Conservation (phyloP, 2,797 vertebrate species). For the Pampus argenteus region DNA sequence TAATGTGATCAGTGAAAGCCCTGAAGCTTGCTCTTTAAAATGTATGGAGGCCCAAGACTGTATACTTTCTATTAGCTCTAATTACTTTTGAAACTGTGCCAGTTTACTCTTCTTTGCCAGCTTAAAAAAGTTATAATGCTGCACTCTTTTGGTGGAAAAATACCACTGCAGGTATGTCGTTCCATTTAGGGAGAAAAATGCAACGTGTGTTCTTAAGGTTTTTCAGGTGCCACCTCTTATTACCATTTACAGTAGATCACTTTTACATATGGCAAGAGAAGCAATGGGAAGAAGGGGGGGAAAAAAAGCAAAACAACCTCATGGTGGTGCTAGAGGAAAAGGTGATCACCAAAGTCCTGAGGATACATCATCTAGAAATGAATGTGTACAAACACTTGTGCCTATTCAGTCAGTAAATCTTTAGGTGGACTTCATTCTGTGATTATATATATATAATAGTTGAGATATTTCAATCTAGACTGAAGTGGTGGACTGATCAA, state of each 20-base stretch:
- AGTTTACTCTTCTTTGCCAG: not conserved
- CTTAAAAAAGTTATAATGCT: not conserved
- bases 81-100: not conserved
- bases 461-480: too few relatives aligned
- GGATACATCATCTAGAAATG: too few relatives aligned
- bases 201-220: not conserved
- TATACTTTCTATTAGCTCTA: not conserved
- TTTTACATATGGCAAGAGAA: not conserved
- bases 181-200: too few relatives aligned
- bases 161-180: not conserved
- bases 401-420: too few relatives aligned
- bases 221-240: not conserved
- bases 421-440: too few relatives aligned
- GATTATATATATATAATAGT: too few relatives aligned
- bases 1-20: not conserved
- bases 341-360: too few relatives aligned
- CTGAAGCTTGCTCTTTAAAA: not conserved
- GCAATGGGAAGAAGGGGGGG: too few relatives aligned
- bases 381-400: too few relatives aligned
- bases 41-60: not conserved
- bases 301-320: not conserved
- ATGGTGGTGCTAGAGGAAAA: too few relatives aligned
- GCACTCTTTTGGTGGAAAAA: constrained; percentile 25
- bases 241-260: not conserved
- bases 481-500: too few relatives aligned